A percentile compares a stretch with the other conserved stretches of the same genome.
phyloP scores from a whole-genome alignment of 2,888 invertebrate genomes.

The Zaprionus bogoriensis region DNA sequence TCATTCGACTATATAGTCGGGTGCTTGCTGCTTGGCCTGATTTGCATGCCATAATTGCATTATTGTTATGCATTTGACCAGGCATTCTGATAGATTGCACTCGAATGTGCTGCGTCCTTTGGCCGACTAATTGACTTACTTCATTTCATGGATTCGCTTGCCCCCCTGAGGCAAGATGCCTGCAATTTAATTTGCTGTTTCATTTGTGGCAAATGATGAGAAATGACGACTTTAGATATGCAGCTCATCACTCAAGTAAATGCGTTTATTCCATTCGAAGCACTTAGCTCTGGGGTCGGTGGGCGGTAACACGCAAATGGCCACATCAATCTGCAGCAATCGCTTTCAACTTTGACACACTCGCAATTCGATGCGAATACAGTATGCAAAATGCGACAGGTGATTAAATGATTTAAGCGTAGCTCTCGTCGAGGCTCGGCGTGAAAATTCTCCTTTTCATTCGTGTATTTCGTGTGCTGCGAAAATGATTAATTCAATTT shows the following conservation, averaged over 20 bases:
- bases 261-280: neutral
- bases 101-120: neutral
- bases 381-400: constrained; percentile 13
- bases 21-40: neutral
- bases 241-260: neutral
- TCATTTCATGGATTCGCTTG: neutral
- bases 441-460: too few species aligned
- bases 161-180: neutral
- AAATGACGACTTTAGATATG: neutral
- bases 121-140: neutral
- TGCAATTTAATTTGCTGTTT: neutral
- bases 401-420: constrained; percentile 28
- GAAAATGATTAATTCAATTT: constrained; percentile 43
- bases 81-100: neutral
- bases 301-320: too few species aligned
- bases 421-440: neutral
- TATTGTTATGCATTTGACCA: too few species aligned
- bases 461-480: neutral
- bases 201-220: neutral
- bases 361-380: neutral
- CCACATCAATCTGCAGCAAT: neutral
- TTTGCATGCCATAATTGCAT: neutral
- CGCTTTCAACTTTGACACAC: constrained; percentile 25
- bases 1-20: neutral
- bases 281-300: neutral